phyloP scores from a whole-genome alignment of 2,888 invertebrate species.

The Fragum sueziense region DNA sequence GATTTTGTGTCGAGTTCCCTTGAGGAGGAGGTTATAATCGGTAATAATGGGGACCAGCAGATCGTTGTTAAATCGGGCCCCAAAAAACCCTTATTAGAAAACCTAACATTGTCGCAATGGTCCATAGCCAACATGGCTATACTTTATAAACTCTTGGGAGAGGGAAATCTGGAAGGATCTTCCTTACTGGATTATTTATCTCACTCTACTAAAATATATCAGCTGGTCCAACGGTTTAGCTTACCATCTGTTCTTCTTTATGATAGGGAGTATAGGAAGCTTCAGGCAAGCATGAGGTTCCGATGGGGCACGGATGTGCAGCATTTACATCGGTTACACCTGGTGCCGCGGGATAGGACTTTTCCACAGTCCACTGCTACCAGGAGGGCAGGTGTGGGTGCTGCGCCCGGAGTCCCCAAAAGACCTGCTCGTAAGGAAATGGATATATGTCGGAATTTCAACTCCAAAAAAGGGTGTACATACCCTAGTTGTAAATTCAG shows the following conservation, averaged over 20 bases:
- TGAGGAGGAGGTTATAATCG: background rate
- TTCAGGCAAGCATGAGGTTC: background rate
- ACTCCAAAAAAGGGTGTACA: background rate
- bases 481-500: background rate
- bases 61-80: background rate
- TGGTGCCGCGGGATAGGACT: background rate
- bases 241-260: background rate
- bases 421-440: background rate
- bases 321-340: background rate
- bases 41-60: background rate
- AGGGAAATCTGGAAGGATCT: background rate
- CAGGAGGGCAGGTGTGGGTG: background rate
- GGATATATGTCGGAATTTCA: background rate
- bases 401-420: background rate
- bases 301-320: conserved; percentile 4
- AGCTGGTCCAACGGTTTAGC: background rate
- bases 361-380: background rate
- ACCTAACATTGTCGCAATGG: background rate
- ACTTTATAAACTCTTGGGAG: background rate
- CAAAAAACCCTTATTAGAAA: background rate
- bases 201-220: background rate
- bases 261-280: background rate
- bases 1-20: background rate
- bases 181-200: conserved; percentile 3
- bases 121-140: background rate